A percentile compares a stretch with the other conserved stretches of the same genome.
phyloP scores from a whole-genome alignment of 2,797 vertebrate genomes.

The Cygnus olor region DNA sequence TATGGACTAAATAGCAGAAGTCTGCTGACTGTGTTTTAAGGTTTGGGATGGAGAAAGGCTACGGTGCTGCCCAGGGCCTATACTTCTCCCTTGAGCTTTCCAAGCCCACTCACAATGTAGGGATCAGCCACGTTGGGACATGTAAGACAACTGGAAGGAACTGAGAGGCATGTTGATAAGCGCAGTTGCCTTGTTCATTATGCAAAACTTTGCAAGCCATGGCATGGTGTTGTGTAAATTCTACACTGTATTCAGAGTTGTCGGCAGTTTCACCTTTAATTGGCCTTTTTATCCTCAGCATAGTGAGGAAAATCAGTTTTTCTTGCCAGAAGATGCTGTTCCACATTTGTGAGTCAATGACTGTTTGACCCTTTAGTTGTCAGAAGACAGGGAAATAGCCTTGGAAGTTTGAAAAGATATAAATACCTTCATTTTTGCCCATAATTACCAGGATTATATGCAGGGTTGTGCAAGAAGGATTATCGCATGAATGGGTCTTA shows the following conservation, averaged over 20 bases:
- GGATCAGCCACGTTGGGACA: neutral
- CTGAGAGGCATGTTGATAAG: neutral
- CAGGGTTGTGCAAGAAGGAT: slow-evolving; percentile 12
- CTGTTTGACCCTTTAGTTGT: neutral
- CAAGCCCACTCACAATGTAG: fast-evolving
- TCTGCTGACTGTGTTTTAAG: neutral
- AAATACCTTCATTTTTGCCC: slow-evolving; percentile 32
- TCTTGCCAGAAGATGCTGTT: neutral
- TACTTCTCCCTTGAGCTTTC: neutral
- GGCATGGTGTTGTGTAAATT: neutral
- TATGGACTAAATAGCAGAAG: neutral
- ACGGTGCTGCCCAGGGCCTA: neutral
- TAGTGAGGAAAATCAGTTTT: neutral
- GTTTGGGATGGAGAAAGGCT: neutral
- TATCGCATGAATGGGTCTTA: slow-evolving; percentile 50
- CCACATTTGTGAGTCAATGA: slow-evolving; percentile 6
- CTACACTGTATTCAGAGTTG: fast-evolving
- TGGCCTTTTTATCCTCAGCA: neutral
- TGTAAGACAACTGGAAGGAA: neutral
- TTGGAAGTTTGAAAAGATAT: slow-evolving; percentile 36
- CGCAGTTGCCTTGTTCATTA: neutral
- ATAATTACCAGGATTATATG: slow-evolving; percentile 34
- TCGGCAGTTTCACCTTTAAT: neutral
- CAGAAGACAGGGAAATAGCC: slow-evolving; percentile 25
- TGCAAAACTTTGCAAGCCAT: neutral